phyloP scores from a whole-genome alignment of 1,140 invertebrate species.

The Ostrea edulis region DNA sequence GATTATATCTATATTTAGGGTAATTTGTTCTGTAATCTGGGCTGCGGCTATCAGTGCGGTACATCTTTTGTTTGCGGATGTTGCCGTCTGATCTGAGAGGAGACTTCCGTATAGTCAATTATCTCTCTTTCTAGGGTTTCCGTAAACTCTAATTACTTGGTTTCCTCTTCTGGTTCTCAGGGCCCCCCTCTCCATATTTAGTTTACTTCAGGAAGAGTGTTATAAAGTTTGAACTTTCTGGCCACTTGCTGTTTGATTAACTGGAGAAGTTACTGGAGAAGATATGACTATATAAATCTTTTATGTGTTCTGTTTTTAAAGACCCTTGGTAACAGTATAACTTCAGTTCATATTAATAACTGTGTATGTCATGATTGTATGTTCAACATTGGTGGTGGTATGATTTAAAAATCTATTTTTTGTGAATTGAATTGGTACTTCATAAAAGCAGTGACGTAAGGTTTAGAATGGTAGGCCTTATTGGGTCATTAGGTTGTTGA shows the following conservation, averaged over 20 bases:
- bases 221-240: conserved; percentile 5
- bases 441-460: conserved; percentile 12
- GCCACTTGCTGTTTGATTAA: background rate
- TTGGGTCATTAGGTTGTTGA: background rate
- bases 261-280: too few species aligned
- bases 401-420: conserved; percentile 14
- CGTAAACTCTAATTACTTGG: conserved; percentile 17
- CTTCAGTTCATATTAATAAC: background rate
- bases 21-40: conserved; percentile 16
- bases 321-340: conserved; percentile 17
- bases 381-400: background rate
- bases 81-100: conserved; percentile 30
- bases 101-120: conserved; percentile 35
- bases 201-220: background rate
- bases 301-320: conserved; percentile 18
- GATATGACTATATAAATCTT: background rate
- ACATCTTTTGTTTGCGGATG: conserved; percentile 38
- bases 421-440: background rate
- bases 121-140: conserved; percentile 30
- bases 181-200: conserved; percentile 7
- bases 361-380: conserved; percentile 26
- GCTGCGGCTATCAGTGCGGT: background rate
- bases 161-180: conserved; percentile 30
- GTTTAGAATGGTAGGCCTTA: background rate
- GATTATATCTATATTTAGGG: background rate